Base-by-base conservation (phyloP, 2,797 vertebrate genomes). In the Buphagus erythrorhynchus region DNA sequence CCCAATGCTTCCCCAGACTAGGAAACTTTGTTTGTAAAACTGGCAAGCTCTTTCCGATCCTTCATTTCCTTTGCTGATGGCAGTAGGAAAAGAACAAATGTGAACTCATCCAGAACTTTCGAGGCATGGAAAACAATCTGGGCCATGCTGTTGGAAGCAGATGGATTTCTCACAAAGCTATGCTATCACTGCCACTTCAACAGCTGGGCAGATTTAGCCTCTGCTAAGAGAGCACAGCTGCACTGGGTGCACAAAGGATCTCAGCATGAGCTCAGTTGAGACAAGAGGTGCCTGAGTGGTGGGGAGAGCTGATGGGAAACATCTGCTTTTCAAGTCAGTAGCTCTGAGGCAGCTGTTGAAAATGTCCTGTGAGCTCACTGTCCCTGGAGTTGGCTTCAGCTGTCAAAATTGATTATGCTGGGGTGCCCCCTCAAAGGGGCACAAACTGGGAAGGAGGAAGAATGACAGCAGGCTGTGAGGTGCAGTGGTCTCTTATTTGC, bases 151-250 rank as follows among this genome's bases (percentile, higher is more conserved):
- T 14, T 89, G 68, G 81, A 90, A 93, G 49, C 90, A 94, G 87
- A 95, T 74, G 61, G 49, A 54, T 65, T 96, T 89, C 38, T 78
- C 29, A 75, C 80, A 87, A 59, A 61, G 74, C 52, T 86, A 4
- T 76, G 45, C 18, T 90, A 85, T 74, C 48, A n/a, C 59, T 94
- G 71, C 87, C 80, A 80, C 67, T 85, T 77, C 52, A 85, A 66
- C 94, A 94, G 73, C 93, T 91, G 87, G 89, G 66, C 74, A 96
- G 71, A 88, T 85, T 85, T 84, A 93, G 66, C 54, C 59, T 69
- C 54, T 57, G 57, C 73, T 85, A 75, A 42, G 54, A 62, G 65
- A 85, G 49, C 18, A 21, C 80, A 88, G 90, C 82, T 87, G 94
- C 57, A 61, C 18, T 21, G 46, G 36, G 40, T 90, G 35, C 40